Conservation (phyloP, 2,888 invertebrate species). For the Acronicta alni region DNA sequence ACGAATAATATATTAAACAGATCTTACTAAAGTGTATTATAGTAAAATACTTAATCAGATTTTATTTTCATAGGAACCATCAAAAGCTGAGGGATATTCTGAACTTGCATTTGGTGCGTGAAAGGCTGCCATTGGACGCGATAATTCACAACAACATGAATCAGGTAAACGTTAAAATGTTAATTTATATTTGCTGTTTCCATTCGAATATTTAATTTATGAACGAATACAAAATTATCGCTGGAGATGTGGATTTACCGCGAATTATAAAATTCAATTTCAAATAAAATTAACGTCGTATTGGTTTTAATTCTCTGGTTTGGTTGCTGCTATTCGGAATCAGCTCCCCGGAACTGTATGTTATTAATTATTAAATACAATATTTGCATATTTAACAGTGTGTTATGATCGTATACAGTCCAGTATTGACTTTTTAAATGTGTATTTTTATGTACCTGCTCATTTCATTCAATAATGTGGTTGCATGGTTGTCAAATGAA, state of each 20-base stretch:
- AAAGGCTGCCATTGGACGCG: slow-evolving; percentile 92
- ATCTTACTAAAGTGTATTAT: not conserved
- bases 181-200: slow-evolving; percentile 33
- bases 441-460: slow-evolving; percentile 31
- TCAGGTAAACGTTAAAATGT: slow-evolving; percentile 86
- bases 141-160: slow-evolving; percentile 92
- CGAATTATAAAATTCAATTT: slow-evolving; percentile 57
- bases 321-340: slow-evolving; percentile 77
- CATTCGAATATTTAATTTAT: slow-evolving; percentile 51
- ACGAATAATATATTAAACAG: not conserved
- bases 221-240: slow-evolving; percentile 43
- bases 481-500: slow-evolving; percentile 55
- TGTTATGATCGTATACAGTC: slow-evolving; percentile 51
- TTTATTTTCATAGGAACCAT: slow-evolving; percentile 87
- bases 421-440: slow-evolving; percentile 41
- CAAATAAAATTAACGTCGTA: slow-evolving; percentile 64
- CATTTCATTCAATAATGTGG: slow-evolving; percentile 43
- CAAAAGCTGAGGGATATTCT: slow-evolving; percentile 93
- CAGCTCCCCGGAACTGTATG: slow-evolving; percentile 85
- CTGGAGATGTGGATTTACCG: slow-evolving; percentile 41
- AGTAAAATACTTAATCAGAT: not conserved
- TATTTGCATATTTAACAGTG: slow-evolving; percentile 50
- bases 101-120: slow-evolving; percentile 94
- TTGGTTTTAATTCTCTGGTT: slow-evolving; percentile 72
- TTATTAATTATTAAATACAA: slow-evolving; percentile 67